Conservation (phyloP, 2,797 vertebrate species). For the Orientallactaga sibirica region DNA sequence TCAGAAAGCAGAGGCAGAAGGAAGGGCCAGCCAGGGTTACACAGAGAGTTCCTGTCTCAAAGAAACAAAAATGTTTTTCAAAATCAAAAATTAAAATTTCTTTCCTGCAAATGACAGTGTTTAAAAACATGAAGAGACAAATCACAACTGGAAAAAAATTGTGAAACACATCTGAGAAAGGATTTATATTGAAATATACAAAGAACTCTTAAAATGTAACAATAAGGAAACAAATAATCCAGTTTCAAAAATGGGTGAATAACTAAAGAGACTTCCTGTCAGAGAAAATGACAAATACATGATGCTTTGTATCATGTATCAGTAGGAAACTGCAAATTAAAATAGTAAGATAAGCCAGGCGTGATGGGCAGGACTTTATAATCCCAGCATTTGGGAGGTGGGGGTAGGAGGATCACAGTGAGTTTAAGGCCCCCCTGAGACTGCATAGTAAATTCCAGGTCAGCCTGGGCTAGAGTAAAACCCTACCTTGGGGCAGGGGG, state of each 20-base stretch:
- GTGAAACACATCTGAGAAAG: not conserved
- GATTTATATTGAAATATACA: not conserved
- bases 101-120: not conserved
- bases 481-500: too few species aligned
- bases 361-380: too few species aligned
- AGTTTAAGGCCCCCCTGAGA: too few species aligned
- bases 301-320: not conserved
- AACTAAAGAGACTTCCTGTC: not conserved
- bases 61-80: too few species aligned
- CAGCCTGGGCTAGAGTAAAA: too few species aligned
- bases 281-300: not conserved
- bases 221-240: not conserved
- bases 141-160: not conserved
- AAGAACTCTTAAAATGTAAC: not conserved
- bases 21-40: too few species aligned
- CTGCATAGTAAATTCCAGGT: too few species aligned
- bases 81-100: not conserved
- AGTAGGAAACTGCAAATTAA: not conserved
- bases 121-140: slow-evolving; percentile 22
- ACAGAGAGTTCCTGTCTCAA: too few species aligned
- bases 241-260: not conserved
- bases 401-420: too few species aligned
- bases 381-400: too few species aligned
- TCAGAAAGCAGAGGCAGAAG: too few species aligned
- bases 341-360: not conserved